These are phyloP conservation scores for Aphelenchoides fujianensis DNA, from an alignment of 1,140 invertebrate genomes.

Conservation along the genomic window DNA sequence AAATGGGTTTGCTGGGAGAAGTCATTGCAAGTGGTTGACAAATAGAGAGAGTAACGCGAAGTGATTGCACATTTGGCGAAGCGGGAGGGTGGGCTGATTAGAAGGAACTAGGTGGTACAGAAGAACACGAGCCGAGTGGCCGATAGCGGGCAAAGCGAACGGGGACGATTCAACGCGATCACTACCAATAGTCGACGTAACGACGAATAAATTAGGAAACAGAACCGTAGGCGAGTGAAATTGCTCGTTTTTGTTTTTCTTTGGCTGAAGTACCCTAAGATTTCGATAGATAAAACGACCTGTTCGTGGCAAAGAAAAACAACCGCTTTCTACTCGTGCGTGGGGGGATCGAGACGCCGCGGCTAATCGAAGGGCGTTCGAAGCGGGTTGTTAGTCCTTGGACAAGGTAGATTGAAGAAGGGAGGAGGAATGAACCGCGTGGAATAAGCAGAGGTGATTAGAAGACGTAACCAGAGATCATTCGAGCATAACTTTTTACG, in stretches of 20 bases:
- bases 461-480: background rate
- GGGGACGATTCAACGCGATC: too few relatives aligned
- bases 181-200: background rate
- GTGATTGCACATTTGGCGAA: too few relatives aligned
- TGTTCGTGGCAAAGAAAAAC: background rate
- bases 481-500: slow-evolving; percentile 1
- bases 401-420: background rate
- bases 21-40: too few relatives aligned
- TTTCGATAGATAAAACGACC: background rate
- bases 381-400: background rate
- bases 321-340: too few relatives aligned
- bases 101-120: too few relatives aligned
- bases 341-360: background rate
- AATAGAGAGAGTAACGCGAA: too few relatives aligned
- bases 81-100: too few relatives aligned
- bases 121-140: too few relatives aligned
- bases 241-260: background rate
- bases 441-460: slow-evolving; percentile 1
- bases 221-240: too few relatives aligned
- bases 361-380: background rate
- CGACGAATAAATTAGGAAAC: background rate
- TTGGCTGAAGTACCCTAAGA: background rate
- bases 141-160: too few relatives aligned
- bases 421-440: background rate
- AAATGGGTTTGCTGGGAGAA: too few relatives aligned